Conservation (phyloP, 2,888 invertebrate genomes). For the Diaprepes abbreviatus region DNA sequence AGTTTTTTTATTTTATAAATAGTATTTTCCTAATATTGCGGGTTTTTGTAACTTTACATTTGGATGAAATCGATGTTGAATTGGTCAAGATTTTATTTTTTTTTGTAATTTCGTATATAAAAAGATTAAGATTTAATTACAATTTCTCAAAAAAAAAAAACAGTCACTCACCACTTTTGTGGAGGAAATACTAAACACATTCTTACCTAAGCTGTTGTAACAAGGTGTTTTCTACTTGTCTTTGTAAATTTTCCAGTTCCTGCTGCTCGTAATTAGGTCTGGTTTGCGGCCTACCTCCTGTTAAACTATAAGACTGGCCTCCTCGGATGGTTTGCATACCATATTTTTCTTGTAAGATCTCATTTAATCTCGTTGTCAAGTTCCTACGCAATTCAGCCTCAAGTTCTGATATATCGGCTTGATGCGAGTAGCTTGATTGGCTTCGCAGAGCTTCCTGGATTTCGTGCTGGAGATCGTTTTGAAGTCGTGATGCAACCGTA, state of each 20-base stretch:
- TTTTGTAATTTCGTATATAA: no score
- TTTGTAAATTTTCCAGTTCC: conserved; percentile 60
- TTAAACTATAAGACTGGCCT: conserved; percentile 58
- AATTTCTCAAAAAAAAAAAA: no score
- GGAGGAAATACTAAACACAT: no score
- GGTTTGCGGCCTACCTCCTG: conserved; percentile 55
- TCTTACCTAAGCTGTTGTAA: conserved; percentile 56
- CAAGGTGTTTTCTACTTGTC: conserved; percentile 60
- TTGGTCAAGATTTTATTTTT: no score
- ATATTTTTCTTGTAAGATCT: conserved; percentile 58
- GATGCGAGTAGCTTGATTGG: conserved; percentile 51
- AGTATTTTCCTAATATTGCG: no score
- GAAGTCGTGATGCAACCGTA: conserved; percentile 56
- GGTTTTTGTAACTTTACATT: no score
- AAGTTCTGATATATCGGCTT: conserved; percentile 55
- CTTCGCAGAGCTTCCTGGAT: conserved; percentile 57
- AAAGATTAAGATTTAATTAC: no score
- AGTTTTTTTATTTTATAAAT: no score
- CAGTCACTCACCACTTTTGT: no score
- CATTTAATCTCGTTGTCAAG: conserved; percentile 60
- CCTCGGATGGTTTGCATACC: conserved; percentile 57
- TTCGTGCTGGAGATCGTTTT: conserved; percentile 61
- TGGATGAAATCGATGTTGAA: no score
- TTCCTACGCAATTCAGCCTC: conserved; percentile 63
- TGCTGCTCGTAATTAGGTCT: conserved; percentile 61